Evolutionary conservation across 2,888 invertebrate genomes (phyloP).

Genomic region (Disparrhopalites patrizii): DNA sequence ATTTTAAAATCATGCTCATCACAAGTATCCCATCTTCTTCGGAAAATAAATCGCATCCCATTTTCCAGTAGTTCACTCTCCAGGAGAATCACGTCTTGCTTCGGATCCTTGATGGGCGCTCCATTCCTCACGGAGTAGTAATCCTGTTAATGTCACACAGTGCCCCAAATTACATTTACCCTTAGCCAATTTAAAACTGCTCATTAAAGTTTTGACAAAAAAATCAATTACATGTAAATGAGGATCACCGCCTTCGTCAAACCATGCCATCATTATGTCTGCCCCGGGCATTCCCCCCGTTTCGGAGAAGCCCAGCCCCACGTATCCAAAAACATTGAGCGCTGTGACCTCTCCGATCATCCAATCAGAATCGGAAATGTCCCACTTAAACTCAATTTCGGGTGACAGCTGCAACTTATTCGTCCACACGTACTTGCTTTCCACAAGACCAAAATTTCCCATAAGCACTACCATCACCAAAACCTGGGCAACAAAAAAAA

Average conservation of each 20-base stretch:
- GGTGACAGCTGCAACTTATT: background rate
- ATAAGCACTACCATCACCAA: no score
- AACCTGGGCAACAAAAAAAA: no score
- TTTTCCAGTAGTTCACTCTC: slow-evolving; percentile 49
- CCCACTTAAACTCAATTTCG: background rate
- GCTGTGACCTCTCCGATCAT: background rate
- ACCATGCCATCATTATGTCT: slow-evolving; percentile 53
- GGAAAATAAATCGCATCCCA: slow-evolving; percentile 50
- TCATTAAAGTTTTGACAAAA: background rate
- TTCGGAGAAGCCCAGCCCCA: slow-evolving; percentile 52
- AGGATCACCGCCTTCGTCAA: slow-evolving; percentile 39
- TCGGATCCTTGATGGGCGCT: slow-evolving; percentile 48
- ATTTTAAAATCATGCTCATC: slow-evolving; percentile 44
- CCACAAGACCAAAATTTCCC: no score
- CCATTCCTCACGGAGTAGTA: slow-evolving; percentile 45
- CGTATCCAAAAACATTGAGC: slow-evolving; percentile 48
- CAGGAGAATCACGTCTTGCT: slow-evolving; percentile 49
- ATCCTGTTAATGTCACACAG: no score
- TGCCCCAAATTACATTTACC: background rate
- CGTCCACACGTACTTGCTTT: background rate
- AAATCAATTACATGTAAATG: slow-evolving; percentile 13
- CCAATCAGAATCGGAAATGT: background rate
- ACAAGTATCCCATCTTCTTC: slow-evolving; percentile 50
- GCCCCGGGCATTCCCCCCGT: slow-evolving; percentile 52
- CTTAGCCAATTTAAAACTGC: background rate